phyloP scores from a whole-genome alignment of 2,113 vertebrate species.

The Gopherus flavomarginatus region DNA sequence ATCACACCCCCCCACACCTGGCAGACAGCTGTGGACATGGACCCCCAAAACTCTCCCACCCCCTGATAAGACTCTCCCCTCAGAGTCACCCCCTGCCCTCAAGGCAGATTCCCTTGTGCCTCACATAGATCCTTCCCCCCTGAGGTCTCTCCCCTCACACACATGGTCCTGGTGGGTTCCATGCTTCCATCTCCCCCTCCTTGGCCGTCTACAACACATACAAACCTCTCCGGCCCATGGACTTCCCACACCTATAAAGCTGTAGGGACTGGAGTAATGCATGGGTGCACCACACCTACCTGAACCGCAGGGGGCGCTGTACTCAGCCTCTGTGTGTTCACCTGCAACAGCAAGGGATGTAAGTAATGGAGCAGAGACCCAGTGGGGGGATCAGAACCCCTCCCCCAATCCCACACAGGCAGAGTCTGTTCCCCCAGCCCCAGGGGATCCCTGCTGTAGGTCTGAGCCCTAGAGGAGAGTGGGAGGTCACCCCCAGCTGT shows the following conservation, averaged over 20 bases:
- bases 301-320: slow-evolving; percentile 37
- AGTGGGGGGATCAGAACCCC: neutral
- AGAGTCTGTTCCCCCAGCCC: neutral
- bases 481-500: too few relatives aligned
- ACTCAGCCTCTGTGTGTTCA: slow-evolving; percentile 44
- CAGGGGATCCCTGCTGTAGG: neutral
- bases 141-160: too few relatives aligned
- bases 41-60: neutral
- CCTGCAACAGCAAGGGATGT: neutral
- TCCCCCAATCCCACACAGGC: neutral
- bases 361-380: accelerated
- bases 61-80: too few relatives aligned
- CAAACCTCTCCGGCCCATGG: too few relatives aligned
- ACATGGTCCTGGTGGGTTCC: too few relatives aligned
- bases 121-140: neutral
- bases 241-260: too few relatives aligned
- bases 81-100: neutral
- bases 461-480: neutral
- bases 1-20: accelerated
- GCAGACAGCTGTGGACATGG: too few relatives aligned
- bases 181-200: too few relatives aligned
- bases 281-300: neutral
- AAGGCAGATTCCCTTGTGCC: neutral
- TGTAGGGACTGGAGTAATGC: too few relatives aligned
- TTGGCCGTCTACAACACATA: too few relatives aligned